These are phyloP conservation scores for Colinus virginianus DNA, from an alignment of 2,113 vertebrate species.

Conservation along the genomic window DNA sequence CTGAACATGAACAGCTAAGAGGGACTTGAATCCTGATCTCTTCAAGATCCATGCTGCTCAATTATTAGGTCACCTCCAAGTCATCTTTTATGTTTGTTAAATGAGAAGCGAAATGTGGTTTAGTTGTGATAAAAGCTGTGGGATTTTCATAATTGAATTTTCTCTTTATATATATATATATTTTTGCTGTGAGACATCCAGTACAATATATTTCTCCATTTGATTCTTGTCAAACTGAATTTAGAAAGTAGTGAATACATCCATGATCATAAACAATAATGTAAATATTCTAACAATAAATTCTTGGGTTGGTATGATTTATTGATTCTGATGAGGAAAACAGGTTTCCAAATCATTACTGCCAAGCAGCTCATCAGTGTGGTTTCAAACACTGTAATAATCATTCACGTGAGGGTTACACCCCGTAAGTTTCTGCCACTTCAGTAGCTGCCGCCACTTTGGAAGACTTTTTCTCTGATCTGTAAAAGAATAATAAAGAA, in stretches of 20 bases:
- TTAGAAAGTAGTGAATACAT: background rate
- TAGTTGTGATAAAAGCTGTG: background rate
- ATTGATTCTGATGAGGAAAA: background rate
- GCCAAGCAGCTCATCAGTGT: background rate
- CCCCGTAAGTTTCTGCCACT: background rate
- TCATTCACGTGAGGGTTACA: background rate
- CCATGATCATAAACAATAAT: background rate
- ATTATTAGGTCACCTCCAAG: background rate
- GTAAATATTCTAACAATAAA: background rate
- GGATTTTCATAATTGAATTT: background rate
- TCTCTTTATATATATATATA: background rate
- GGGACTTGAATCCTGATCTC: background rate
- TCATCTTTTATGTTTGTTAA: background rate
- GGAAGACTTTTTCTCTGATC: background rate
- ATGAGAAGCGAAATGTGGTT: rapidly evolving
- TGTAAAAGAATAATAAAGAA: background rate
- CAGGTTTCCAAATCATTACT: background rate
- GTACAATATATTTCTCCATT: background rate
- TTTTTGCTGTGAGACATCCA: background rate
- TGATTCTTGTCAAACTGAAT: background rate
- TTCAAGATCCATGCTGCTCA: background rate
- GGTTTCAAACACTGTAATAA: background rate
- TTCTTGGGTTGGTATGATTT: background rate
- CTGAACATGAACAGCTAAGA: background rate
- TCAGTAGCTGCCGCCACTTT: background rate